A percentile compares a stretch with the other conserved stretches of the same genome.
Conservation (phyloP, 2,888 invertebrate species). For the Choristoneura rosaceana region DNA sequence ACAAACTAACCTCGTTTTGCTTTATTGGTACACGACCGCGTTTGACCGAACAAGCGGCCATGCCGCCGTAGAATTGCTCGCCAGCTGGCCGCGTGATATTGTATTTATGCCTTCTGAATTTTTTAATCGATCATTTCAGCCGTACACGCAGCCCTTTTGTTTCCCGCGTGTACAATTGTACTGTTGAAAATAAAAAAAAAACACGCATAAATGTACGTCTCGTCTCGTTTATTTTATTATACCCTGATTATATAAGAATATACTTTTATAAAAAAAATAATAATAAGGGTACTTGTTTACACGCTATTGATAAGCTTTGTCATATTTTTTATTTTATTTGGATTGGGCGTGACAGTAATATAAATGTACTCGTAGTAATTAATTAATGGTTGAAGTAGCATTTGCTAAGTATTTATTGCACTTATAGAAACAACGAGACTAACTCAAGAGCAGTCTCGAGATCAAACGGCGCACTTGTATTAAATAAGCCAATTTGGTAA, state of each 20-base stretch:
- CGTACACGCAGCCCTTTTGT: not conserved
- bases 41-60: conserved; percentile 8
- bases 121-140: conserved; percentile 9
- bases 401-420: too few species aligned
- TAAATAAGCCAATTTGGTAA: too few species aligned
- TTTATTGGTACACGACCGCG: conserved; percentile 27
- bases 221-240: not conserved
- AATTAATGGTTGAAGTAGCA: too few species aligned
- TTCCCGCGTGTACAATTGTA: not conserved
- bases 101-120: conserved; percentile 17
- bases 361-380: too few species aligned
- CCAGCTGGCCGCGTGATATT: conserved; percentile 3
- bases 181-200: not conserved
- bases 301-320: not conserved
- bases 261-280: too few species aligned
- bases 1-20: conserved; percentile 3
- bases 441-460: not conserved
- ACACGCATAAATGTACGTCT: not conserved
- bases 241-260: not conserved
- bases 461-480: conserved; percentile 1
- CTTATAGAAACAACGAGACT: not conserved
- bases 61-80: conserved; percentile 7
- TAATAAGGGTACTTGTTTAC: not conserved
- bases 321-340: not conserved
- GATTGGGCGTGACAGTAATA: too few species aligned